Percentiles rank a stretch among this genome's conserved stretches.
phyloP scores from a whole-genome alignment of 1,140 invertebrate genomes.

The Scaptomyza pallida region DNA sequence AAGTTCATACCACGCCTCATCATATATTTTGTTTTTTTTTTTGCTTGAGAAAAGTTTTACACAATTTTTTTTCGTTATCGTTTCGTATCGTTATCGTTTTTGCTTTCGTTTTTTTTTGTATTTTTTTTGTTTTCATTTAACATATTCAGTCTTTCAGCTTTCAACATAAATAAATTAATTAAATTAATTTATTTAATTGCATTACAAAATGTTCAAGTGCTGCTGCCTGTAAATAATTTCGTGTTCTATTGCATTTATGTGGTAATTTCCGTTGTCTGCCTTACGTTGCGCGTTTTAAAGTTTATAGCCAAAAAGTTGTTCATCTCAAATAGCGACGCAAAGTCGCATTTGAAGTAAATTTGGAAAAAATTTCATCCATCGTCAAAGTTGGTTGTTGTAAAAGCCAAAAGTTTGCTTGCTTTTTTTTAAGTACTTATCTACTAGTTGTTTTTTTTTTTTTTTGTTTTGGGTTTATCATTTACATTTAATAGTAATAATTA shows the following conservation, averaged over 20 bases:
- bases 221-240: constrained; percentile 82
- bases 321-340: constrained; percentile 20
- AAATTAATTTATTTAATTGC: constrained; percentile 83
- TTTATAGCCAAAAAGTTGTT: constrained; percentile 82
- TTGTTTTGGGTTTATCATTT: constrained; percentile 63
- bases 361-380: constrained; percentile 74
- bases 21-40: constrained; percentile 19
- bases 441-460: too few species aligned
- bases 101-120: constrained; percentile 17
- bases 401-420: constrained; percentile 77
- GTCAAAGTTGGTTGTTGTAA: constrained; percentile 78
- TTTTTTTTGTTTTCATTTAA: constrained; percentile 59
- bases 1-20: constrained; percentile 61
- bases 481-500: constrained; percentile 73
- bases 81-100: constrained; percentile 36
- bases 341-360: constrained; percentile 59
- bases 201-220: constrained; percentile 65
- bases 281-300: constrained; percentile 63
- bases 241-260: constrained; percentile 83
- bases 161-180: constrained; percentile 82
- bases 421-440: constrained; percentile 64
- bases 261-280: constrained; percentile 74
- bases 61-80: constrained; percentile 49
- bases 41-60: constrained; percentile 67
- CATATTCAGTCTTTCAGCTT: constrained; percentile 83